phyloP scores from a whole-genome alignment of 2,797 vertebrate species.

The Chloroceryle inda region DNA sequence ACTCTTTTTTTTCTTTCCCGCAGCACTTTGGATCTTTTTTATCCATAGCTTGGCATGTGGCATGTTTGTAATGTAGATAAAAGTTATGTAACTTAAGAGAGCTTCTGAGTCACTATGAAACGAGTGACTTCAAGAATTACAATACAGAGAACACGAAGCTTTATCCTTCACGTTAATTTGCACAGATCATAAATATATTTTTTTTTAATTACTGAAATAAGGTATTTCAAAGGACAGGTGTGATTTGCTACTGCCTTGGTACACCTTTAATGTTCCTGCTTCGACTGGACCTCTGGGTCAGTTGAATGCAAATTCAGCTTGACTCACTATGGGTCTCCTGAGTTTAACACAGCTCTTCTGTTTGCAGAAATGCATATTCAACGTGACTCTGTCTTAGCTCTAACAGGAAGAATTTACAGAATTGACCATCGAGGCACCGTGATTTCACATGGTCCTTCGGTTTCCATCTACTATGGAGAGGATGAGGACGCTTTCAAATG shows the following conservation, averaged over 20 bases:
- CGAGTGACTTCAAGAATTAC: conserved; percentile 33
- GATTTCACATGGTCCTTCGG: conserved; percentile 54
- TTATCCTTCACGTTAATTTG: conserved; percentile 20
- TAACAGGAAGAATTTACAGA: conserved; percentile 73
- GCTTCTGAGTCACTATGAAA: conserved; percentile 17
- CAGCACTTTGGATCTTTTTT: background rate
- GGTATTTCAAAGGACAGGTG: conserved; percentile 46
- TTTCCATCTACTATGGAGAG: conserved; percentile 12
- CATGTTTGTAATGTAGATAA: conserved; percentile 6
- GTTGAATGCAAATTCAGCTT: conserved; percentile 66
- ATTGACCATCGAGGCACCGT: conserved; percentile 19
- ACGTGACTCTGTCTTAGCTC: conserved; percentile 61
- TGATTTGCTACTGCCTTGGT: conserved; percentile 46
- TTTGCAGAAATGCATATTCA: conserved; percentile 69
- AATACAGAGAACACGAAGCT: background rate
- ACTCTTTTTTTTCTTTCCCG: background rate
- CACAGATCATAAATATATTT: conserved; percentile 9
- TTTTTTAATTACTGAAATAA: conserved; percentile 68
- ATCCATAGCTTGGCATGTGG: background rate
- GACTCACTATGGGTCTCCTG: conserved; percentile 36
- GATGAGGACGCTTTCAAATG: conserved; percentile 33
- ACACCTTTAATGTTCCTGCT: conserved; percentile 3
- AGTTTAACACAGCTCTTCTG: conserved; percentile 58
- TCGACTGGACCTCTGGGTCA: conserved; percentile 64
- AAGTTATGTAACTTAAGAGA: conserved; percentile 37